These are phyloP conservation scores for Drosophila gunungcola DNA, from an alignment of 1,140 invertebrate species.

Conservation along the genomic window DNA sequence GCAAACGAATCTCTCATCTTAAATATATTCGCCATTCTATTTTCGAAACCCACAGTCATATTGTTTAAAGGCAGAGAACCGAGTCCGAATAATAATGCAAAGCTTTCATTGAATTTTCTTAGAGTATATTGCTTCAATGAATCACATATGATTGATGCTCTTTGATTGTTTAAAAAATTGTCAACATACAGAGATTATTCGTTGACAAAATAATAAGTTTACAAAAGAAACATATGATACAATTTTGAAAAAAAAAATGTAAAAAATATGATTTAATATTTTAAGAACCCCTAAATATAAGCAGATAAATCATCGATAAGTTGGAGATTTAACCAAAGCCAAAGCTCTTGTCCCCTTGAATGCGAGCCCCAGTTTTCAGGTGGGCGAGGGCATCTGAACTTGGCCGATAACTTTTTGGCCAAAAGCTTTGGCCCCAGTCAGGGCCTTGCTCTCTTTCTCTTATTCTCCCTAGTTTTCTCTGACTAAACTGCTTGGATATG, in stretches of 20 bases:
- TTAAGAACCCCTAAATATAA: no score
- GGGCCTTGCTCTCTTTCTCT: conserved; percentile 11
- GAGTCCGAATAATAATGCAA: conserved; percentile 18
- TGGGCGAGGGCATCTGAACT: conserved; percentile 29
- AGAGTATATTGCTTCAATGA: conserved; percentile 15
- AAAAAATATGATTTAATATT: no score
- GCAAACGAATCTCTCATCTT: conserved; percentile 24
- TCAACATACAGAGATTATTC: no score
- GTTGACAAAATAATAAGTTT: no score
- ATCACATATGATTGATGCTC: conserved; percentile 21
- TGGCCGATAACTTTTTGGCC: conserved; percentile 40
- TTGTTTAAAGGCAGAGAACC: conserved; percentile 6
- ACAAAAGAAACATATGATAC: no score
- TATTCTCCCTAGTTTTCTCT: background rate
- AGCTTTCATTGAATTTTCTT: conserved; percentile 23
- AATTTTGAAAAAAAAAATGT: no score
- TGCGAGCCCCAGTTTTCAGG: conserved; percentile 4
- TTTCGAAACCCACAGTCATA: conserved; percentile 28
- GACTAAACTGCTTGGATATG: conserved; percentile 27
- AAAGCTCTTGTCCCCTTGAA: background rate
- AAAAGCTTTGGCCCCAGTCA: conserved; percentile 32
- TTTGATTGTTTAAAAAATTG: background rate
- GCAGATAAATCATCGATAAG: conserved; percentile 1
- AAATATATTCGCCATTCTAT: conserved; percentile 32
- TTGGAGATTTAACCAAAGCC: background rate